phyloP scores from a whole-genome alignment of 2,888 invertebrate genomes.

The Norana najaformis region DNA sequence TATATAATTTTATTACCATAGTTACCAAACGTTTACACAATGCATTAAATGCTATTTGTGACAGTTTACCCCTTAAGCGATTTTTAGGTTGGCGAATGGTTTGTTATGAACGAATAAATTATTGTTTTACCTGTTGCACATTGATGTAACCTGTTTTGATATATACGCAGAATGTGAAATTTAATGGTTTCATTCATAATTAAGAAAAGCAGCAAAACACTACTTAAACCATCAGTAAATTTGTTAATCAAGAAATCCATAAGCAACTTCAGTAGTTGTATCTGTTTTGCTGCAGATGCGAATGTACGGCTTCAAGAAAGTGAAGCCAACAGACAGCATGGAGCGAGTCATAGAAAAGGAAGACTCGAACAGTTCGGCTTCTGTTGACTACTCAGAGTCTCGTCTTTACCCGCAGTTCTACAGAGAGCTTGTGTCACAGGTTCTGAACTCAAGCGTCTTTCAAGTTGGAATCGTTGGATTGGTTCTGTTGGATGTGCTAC shows the following conservation, averaged over 20 bases:
- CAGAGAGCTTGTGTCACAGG: conserved; percentile 49
- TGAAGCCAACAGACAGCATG: conserved; percentile 52
- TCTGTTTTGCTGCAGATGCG: conserved; percentile 47
- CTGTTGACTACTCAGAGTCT: conserved; percentile 55
- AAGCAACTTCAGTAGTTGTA: not conserved
- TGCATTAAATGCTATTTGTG: no score
- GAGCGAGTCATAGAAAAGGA: conserved; percentile 59
- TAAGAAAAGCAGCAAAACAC: not conserved
- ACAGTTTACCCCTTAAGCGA: no score
- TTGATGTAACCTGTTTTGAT: not conserved
- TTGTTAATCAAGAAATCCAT: not conserved
- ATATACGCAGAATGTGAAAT: not conserved
- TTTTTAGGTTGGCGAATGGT: not conserved
- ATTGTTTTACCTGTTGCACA: not conserved
- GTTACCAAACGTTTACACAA: no score
- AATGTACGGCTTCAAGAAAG: conserved; percentile 59
- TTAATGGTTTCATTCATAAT: not conserved
- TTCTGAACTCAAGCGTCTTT: conserved; percentile 54
- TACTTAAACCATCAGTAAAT: no score
- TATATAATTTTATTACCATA: no score
- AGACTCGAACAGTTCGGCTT: conserved; percentile 54
- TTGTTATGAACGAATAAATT: not conserved
- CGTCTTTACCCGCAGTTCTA: conserved; percentile 47
- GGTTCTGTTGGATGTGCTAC: conserved; percentile 61
- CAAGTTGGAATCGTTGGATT: conserved; percentile 60